phyloP scores from a whole-genome alignment of 2,113 vertebrate genomes.

The Drymodes brunneopygia region DNA sequence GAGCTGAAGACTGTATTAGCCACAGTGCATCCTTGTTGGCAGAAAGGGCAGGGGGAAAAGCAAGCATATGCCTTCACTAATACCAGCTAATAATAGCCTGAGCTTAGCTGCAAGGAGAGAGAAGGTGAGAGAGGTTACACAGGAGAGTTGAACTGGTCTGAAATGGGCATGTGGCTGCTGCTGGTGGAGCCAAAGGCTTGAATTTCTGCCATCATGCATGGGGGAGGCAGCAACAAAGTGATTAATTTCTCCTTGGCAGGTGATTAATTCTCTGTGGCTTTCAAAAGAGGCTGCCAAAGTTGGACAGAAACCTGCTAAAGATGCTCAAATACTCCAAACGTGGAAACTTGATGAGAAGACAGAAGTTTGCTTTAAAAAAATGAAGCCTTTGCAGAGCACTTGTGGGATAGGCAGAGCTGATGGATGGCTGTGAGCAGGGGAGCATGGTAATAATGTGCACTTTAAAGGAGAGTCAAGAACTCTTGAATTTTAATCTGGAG shows the following conservation, averaged over 20 bases:
- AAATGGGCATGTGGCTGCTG: background rate
- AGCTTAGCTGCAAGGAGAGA: background rate
- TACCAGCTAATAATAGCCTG: background rate
- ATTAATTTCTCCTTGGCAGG: constrained; percentile 44
- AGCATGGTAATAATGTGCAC: background rate
- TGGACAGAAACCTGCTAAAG: background rate
- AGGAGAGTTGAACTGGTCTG: background rate
- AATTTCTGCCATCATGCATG: background rate
- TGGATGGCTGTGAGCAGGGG: background rate
- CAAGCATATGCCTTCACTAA: background rate
- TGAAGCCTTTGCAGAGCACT: background rate
- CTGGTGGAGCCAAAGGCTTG: background rate
- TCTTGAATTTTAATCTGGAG: background rate
- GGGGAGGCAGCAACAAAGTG: background rate
- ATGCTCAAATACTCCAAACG: background rate
- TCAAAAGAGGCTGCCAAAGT: background rate
- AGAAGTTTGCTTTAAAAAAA: background rate
- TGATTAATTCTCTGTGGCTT: background rate
- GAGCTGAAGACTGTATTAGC: background rate
- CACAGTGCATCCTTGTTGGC: background rate
- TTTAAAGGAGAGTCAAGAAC: background rate
- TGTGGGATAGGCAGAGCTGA: background rate
- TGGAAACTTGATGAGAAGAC: background rate
- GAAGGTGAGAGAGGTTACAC: background rate
- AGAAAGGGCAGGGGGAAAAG: background rate